Conservation (phyloP, 2,888 invertebrate species). For the Sphaeridia pumilis region DNA sequence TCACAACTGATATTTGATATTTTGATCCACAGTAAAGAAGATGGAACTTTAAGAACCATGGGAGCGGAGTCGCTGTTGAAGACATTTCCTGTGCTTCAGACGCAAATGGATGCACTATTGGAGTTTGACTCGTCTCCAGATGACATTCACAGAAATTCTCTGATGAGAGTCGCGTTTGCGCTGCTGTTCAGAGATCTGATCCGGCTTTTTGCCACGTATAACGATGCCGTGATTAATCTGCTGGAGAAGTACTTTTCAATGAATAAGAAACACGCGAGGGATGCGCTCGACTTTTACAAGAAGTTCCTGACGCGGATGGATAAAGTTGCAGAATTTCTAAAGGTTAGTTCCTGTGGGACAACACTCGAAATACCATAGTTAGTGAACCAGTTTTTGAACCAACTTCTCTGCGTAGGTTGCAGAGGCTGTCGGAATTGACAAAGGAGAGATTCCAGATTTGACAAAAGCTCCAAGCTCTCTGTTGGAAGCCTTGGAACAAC, state of each 20-base stretch:
- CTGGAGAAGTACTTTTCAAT: slow-evolving; percentile 89
- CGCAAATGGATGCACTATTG: slow-evolving; percentile 84
- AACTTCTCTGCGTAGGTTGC: slow-evolving; percentile 34
- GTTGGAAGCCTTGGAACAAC: slow-evolving; percentile 91
- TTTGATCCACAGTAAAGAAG: slow-evolving; percentile 66
- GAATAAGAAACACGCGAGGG: slow-evolving; percentile 98
- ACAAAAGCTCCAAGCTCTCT: slow-evolving; percentile 96
- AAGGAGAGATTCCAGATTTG: slow-evolving; percentile 95
- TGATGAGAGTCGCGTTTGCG: slow-evolving; percentile 99
- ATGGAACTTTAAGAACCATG: slow-evolving; percentile 93
- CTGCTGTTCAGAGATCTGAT: slow-evolving; percentile 97
- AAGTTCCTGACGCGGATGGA: slow-evolving; percentile 98
- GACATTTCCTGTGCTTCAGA: slow-evolving; percentile 88
- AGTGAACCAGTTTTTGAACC: background rate
- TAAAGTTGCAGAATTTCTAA: slow-evolving; percentile 92
- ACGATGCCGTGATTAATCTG: slow-evolving; percentile 97
- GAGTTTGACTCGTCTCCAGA: slow-evolving; percentile 96
- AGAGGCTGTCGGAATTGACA: slow-evolving; percentile 88
- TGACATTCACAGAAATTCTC: slow-evolving; percentile 86
- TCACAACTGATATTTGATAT: no score
- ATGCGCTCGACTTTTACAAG: slow-evolving; percentile 96
- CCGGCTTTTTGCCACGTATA: slow-evolving; percentile 97
- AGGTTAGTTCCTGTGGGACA: slow-evolving; percentile 42
- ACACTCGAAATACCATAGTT: background rate
- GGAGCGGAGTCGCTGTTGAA: slow-evolving; percentile 92